Evolutionary conservation across 1,140 invertebrate genomes (phyloP), one percentile per base, ranked within the genome.

Genomic region (Drosophila ercepeae): DNA sequence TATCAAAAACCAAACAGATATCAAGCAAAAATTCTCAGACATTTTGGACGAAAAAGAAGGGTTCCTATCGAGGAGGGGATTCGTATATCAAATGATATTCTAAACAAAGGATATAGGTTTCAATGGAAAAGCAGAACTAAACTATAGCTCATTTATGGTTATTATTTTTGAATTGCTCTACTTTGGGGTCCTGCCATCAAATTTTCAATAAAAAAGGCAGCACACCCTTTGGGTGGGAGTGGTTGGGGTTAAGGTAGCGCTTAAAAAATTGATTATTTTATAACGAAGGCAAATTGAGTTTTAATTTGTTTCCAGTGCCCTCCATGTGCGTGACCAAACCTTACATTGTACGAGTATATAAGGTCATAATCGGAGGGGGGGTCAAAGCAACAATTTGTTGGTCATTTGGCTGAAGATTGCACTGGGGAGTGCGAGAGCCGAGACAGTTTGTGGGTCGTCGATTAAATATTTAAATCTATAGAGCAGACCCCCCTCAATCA

Each of bases 241-340:
- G n/a, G n/a, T n/a, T n/a, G n/a, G n/a, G n/a, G n/a, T n/a, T n/a
- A n/a, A n/a, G n/a, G n/a, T 13, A 25, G 23, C 2, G 39, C 32
- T 39, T 64, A 36, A 74, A 64, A 50, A 74, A 74, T 74, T 74
- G 58, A 74, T 73, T 73, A 74, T 58, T 74, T 73, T 74, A 73
- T 74, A 74, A 73, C 69, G 69, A 74, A 73, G 70, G 69, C 69
- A 73, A 74, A 74, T 74, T 74, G 69, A 74, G 70, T 50, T 74
- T 74, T 74, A 74, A 74, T 74, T 74, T 64, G 70, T 64, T 73
- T 29, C 36, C 69, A 61, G 69, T 52, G 57, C n/a, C 29, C 16
- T 2, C 46, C 13, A 46, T 74, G 69, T 73, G 70, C 69, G 70
- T 74, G 69, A 64, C 50, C 21, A 48, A 39, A 32, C 4, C 3